Base-by-base conservation (phyloP, 1,140 invertebrate species). In the Rhagoletis zephyria region DNA sequence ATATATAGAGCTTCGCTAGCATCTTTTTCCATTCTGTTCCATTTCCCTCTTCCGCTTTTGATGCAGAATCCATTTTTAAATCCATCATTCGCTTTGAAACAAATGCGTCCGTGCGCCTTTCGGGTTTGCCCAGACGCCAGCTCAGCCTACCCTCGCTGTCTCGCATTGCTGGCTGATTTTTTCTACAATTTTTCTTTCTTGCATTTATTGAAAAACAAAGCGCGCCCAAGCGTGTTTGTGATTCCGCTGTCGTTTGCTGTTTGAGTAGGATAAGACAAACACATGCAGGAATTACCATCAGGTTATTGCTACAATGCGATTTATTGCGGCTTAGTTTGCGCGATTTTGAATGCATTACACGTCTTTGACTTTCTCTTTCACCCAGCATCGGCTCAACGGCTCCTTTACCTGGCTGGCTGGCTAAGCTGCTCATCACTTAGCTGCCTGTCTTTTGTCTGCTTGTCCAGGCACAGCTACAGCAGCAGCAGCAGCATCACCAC, bases 171-270 rank as follows among this genome's bases (percentile, higher is more conserved):
- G 48, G 16, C 74, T 16, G 19, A n/a, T 51, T 19, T 67, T 81
- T 81, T 56, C 74, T 30, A 64, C 7, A 56, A 2, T 81, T 81
- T 74, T 81, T n/a, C 30, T 7, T 16, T 9, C 67, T 48, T 45
- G 12, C 16, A 81, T 30, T 81, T 81, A 81, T 81, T 81, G 74
- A 81, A 81, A 81, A 81, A 81, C 48, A 81, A 81, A 56, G 74
- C 74, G 74, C 67, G 42, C 67, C 45, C 40, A 48, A 74, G 67
- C 74, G 16, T 48, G 74, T 81, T 81, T 81, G 51, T 81, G 16
- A 56, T 81, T 81, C 74, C 74, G 74, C n/a, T 81, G 48, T 81
- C 74, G 74, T 81, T 51, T 19, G 74, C 45, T 10, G 12, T 56
- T 81, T 56, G 70, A 40, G 61, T 63, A 63, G 5, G 61, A 63